Percentiles rank a stretch among this genome's conserved stretches.
phyloP scores from a whole-genome alignment of 1,140 invertebrate species.

The Ceratoteleas bidentatus region DNA sequence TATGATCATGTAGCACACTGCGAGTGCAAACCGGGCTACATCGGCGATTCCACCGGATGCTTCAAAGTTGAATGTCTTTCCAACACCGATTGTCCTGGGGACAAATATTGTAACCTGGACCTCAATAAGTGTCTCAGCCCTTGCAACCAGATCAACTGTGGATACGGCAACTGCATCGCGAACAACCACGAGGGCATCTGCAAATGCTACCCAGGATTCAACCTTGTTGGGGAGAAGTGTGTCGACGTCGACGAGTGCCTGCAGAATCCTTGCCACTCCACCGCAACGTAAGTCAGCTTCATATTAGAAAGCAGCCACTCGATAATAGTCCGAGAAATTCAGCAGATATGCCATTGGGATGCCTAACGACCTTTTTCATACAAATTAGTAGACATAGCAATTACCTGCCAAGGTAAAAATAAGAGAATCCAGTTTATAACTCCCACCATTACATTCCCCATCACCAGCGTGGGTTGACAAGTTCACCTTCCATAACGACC shows the following conservation, averaged over 20 bases:
- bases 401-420: no score
- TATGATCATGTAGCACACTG: conserved; percentile 87
- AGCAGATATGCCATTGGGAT: no score
- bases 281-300: conserved; percentile 84
- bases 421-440: neutral
- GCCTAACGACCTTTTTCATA: conserved; percentile 6
- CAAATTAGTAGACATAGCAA: no score
- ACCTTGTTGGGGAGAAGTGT: conserved; percentile 86
- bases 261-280: conserved; percentile 88
- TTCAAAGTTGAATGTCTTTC: conserved; percentile 92
- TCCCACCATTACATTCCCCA: neutral
- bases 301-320: no score
- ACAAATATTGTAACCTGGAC: conserved; percentile 88
- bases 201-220: conserved; percentile 88
- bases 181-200: conserved; percentile 87
- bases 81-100: conserved; percentile 87
- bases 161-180: conserved; percentile 87
- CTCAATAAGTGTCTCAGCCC: conserved; percentile 91
- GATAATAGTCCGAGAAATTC: no score
- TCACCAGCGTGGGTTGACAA: neutral
- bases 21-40: conserved; percentile 88
- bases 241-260: conserved; percentile 91
- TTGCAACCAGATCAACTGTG: conserved; percentile 88
- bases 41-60: conserved; percentile 91
- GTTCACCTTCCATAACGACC: neutral